Percentiles rank a stretch among this genome's conserved stretches.
These are phyloP conservation scores for Anguilla pacifica DNA, from an alignment of 2,797 vertebrate species.

Conservation along the genomic window DNA sequence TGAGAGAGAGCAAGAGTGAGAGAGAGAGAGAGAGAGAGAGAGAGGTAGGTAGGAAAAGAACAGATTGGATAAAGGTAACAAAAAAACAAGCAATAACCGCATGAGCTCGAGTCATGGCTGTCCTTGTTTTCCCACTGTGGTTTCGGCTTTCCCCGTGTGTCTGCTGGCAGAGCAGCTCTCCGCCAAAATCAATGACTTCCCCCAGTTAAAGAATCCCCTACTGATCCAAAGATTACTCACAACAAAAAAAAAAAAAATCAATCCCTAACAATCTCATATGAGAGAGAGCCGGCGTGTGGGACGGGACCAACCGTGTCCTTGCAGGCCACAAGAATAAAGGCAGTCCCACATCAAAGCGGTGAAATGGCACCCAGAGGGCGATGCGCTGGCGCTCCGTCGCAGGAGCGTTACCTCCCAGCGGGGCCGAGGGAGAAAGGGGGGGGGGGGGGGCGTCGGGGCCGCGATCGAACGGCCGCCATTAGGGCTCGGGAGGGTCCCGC, in stretches of 20 bases:
- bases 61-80: not conserved
- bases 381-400: conserved; percentile 27
- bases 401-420: not conserved
- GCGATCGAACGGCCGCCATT: too few relatives aligned
- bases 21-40: not conserved
- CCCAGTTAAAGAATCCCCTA: not conserved
- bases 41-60: conserved; percentile 2
- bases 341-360: conserved; percentile 7
- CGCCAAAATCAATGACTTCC: too few relatives aligned
- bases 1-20: not conserved
- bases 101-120: too few relatives aligned
- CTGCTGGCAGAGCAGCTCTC: too few relatives aligned
- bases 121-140: too few relatives aligned
- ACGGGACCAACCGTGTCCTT: not conserved
- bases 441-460: not conserved
- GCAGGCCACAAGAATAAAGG: conserved; percentile 25
- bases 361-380: not conserved
- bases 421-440: too few relatives aligned
- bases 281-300: not conserved
- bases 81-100: too few relatives aligned
- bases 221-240: conserved; percentile 40
- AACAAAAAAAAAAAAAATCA: too few relatives aligned
- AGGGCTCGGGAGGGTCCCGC: too few relatives aligned
- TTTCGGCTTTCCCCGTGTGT: too few relatives aligned
- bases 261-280: not conserved